These are phyloP conservation scores for Dipodomys merriami DNA, from an alignment of 2,113 vertebrate genomes.

Conservation along the genomic window DNA sequence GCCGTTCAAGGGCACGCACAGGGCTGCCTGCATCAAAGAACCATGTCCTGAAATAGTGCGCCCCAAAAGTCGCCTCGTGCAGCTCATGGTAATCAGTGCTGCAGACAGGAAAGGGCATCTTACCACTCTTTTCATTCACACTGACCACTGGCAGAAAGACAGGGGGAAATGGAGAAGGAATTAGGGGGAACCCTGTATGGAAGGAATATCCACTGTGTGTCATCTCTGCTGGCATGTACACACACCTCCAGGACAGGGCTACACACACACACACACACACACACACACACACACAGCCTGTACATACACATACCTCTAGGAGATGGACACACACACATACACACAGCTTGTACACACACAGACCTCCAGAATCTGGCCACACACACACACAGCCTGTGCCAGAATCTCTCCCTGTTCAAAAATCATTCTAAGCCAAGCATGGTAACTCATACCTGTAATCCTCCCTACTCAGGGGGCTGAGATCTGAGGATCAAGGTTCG, in stretches of 20 bases:
- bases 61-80: slow-evolving; percentile 81
- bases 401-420: too few relatives aligned
- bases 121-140: background rate
- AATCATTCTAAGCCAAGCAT: too few relatives aligned
- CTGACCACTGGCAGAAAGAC: background rate
- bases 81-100: slow-evolving; percentile 66
- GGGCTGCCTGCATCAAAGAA: slow-evolving; percentile 82
- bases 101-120: background rate
- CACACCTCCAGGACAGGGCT: too few relatives aligned
- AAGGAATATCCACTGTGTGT: background rate
- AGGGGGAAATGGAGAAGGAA: too few relatives aligned
- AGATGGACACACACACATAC: too few relatives aligned
- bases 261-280: background rate
- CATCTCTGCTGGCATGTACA: background rate
- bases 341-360: background rate
- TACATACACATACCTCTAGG: background rate
- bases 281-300: background rate
- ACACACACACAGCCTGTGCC: background rate
- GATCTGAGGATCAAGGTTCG: too few relatives aligned
- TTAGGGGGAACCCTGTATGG: background rate
- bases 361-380: too few relatives aligned
- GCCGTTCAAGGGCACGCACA: slow-evolving; percentile 80
- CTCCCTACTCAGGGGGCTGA: too few relatives aligned
- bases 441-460: too few relatives aligned
- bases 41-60: slow-evolving; percentile 72